Evolutionary conservation across 37 sponge, comb jelly and placozoan genomes (phyloP).

Genomic region (Halisarca cf. caerulea): DNA sequence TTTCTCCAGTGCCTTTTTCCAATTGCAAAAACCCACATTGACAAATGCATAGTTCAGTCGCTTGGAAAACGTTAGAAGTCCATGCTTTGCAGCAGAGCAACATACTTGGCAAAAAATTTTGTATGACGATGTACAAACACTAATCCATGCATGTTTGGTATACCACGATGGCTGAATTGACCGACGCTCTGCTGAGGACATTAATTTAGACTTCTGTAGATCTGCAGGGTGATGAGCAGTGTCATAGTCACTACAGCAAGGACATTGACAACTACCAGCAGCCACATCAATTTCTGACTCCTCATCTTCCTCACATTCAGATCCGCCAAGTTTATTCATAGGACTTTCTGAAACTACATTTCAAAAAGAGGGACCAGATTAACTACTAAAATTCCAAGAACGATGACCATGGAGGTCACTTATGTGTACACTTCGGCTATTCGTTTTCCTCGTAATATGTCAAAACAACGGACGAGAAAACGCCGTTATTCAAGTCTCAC

Average conservation of each 20-base stretch:
- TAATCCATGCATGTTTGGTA: conserved; percentile 6
- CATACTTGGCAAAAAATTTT: conserved; percentile 51
- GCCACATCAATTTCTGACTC: too few species aligned
- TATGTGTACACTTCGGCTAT: too few species aligned
- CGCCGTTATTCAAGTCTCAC: too few species aligned
- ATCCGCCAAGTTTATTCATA: too few species aligned
- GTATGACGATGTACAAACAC: conserved; percentile 18
- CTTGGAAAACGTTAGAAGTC: conserved; percentile 28
- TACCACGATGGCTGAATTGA: background rate
- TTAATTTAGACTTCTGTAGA: background rate
- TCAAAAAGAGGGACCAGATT: too few species aligned
- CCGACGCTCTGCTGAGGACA: background rate
- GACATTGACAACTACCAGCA: background rate
- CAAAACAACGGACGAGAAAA: too few species aligned
- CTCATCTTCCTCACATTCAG: too few species aligned
- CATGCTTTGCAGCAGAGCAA: conserved; percentile 13
- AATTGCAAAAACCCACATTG: conserved; percentile 50
- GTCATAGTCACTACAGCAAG: background rate
- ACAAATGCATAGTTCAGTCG: conserved; percentile 30
- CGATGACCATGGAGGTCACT: too few species aligned
- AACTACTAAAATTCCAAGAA: too few species aligned
- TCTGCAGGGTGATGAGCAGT: background rate
- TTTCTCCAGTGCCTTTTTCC: conserved; percentile 53
- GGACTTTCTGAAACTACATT: too few species aligned
- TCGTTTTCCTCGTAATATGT: too few species aligned